Conservation (phyloP, 2,113 vertebrate genomes). For the Macaca nemestrina region DNA sequence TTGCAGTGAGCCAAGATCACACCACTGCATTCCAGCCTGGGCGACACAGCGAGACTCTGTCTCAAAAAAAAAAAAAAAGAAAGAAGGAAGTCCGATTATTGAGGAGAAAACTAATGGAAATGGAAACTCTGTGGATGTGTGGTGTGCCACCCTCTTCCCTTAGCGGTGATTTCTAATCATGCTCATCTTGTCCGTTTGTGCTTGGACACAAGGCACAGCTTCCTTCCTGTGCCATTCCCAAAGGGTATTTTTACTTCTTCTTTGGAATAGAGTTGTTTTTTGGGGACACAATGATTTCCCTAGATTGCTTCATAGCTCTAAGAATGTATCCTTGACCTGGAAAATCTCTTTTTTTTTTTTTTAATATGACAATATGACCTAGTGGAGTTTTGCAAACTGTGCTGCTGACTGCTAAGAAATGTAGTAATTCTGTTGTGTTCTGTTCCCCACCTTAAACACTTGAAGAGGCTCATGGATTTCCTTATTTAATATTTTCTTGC, state of each 20-base stretch:
- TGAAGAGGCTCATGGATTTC: background rate
- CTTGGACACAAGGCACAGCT: conserved; percentile 81
- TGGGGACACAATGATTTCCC: conserved; percentile 77
- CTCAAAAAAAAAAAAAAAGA: too few species aligned
- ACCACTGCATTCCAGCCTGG: too few species aligned
- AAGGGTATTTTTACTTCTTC: conserved; percentile 67
- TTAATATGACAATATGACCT: conserved; percentile 35
- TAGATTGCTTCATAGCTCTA: conserved; percentile 80
- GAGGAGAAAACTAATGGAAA: conserved; percentile 79
- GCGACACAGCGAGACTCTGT: too few species aligned
- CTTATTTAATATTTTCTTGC: conserved; percentile 52
- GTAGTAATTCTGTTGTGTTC: conserved; percentile 54
- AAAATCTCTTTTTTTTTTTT: conserved; percentile 24
- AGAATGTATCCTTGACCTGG: conserved; percentile 78
- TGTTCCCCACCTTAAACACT: background rate
- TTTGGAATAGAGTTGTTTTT: conserved; percentile 72
- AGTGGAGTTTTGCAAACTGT: conserved; percentile 68
- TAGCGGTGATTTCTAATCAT: conserved; percentile 72
- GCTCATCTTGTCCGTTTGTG: conserved; percentile 76
- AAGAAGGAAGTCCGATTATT: conserved; percentile 64
- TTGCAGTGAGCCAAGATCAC: too few species aligned
- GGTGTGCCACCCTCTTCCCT: conserved; percentile 65
- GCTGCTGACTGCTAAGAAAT: conserved; percentile 57
- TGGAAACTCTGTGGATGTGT: conserved; percentile 74
- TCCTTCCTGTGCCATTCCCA: conserved; percentile 81